These are phyloP conservation scores for Hipparchia sbordonii DNA, from an alignment of 2,888 invertebrate genomes.

Conservation along the genomic window DNA sequence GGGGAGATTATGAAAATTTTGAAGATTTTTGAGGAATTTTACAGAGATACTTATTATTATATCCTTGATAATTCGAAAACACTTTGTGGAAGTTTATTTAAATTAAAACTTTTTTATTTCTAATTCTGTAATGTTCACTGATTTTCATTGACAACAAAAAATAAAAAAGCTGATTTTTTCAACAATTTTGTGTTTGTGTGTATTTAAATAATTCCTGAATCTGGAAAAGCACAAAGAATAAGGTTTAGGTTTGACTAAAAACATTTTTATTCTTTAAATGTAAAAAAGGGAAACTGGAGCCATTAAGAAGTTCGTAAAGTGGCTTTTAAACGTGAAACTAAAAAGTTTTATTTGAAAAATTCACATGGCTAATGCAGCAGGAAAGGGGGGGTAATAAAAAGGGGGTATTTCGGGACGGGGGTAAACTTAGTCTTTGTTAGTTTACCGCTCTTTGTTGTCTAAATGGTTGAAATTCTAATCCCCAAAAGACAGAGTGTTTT, in stretches of 20 bases:
- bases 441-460: conserved; percentile 25
- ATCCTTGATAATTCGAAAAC: too few relatives aligned
- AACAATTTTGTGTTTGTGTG: too few relatives aligned
- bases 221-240: neutral
- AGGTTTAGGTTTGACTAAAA: neutral
- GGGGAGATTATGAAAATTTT: too few relatives aligned
- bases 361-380: neutral
- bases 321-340: neutral
- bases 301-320: neutral
- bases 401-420: neutral
- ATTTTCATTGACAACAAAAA: too few relatives aligned
- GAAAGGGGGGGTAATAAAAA: neutral
- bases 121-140: too few relatives aligned
- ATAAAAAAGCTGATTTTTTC: too few relatives aligned
- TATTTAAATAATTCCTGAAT: too few relatives aligned
- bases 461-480: conserved; percentile 22
- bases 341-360: conserved; percentile 2
- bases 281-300: neutral
- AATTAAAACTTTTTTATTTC: too few relatives aligned
- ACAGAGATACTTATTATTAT: too few relatives aligned
- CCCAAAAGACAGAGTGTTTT: conserved; percentile 13
- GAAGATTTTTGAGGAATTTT: too few relatives aligned
- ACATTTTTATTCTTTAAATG: neutral
- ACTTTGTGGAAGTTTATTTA: too few relatives aligned
- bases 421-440: conserved; percentile 26